phyloP scores from a whole-genome alignment of 2,888 invertebrate species.

The Agrochola circellaris region DNA sequence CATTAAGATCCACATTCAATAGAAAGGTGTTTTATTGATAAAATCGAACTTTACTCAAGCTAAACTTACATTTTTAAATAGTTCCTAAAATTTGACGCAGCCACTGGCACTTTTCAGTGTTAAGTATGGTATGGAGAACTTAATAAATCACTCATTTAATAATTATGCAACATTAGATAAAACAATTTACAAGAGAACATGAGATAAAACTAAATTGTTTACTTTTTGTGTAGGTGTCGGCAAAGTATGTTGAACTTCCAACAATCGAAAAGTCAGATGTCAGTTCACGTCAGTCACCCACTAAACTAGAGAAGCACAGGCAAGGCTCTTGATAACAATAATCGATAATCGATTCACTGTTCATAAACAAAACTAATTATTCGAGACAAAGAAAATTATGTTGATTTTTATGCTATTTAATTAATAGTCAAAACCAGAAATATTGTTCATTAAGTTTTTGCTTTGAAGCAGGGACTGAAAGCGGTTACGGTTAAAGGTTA shows the following conservation, averaged over 20 bases:
- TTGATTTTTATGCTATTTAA: conserved; percentile 10
- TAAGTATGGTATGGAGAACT: neutral
- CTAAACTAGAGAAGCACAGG: conserved; percentile 8
- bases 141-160: conserved; percentile 41
- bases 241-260: conserved; percentile 47
- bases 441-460: neutral
- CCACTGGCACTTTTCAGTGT: conserved; percentile 13
- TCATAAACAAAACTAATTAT: conserved; percentile 37
- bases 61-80: conserved; percentile 62
- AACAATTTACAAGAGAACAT: conserved; percentile 60
- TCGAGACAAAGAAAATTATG: conserved; percentile 17
- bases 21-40: conserved; percentile 8
- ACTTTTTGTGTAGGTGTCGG: conserved; percentile 78
- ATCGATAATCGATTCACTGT: conserved; percentile 29
- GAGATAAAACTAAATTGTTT: conserved; percentile 74
- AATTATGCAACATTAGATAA: conserved; percentile 65
- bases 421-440: conserved; percentile 7
- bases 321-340: neutral
- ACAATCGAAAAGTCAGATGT: conserved; percentile 6
- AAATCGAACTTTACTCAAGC: conserved; percentile 21
- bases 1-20: neutral
- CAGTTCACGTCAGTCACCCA: neutral
- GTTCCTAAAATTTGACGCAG: neutral
- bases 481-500: too few relatives aligned
- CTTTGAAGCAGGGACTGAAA: too few relatives aligned